These are phyloP conservation scores for Coracopsis vasa DNA, from an alignment of 2,113 vertebrate species.

Conservation along the genomic window DNA sequence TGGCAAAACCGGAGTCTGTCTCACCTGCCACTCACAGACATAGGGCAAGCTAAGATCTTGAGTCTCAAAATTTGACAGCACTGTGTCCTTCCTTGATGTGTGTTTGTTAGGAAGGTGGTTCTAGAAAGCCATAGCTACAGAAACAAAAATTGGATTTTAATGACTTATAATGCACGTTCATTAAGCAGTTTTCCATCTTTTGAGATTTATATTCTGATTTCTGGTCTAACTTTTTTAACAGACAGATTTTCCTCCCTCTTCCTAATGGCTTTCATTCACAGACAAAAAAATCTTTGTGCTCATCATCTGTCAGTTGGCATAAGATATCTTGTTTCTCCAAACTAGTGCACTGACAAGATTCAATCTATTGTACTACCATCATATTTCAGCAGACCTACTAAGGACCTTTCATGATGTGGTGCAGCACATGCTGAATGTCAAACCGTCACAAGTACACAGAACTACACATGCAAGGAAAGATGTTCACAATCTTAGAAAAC, in stretches of 20 bases:
- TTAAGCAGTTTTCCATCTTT: background rate
- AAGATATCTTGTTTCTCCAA: background rate
- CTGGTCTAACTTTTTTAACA: background rate
- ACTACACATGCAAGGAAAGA: background rate
- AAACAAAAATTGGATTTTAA: background rate
- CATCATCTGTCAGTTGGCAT: background rate
- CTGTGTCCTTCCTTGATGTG: background rate
- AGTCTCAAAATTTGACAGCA: background rate
- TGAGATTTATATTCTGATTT: background rate
- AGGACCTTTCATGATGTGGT: background rate
- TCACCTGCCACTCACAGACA: background rate
- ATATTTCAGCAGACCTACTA: background rate
- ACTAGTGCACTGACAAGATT: background rate
- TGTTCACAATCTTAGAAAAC: background rate
- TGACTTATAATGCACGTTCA: background rate
- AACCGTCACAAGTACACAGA: background rate
- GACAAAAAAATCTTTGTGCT: background rate
- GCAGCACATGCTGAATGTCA: background rate
- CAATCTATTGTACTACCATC: background rate
- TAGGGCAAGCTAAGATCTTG: rapidly evolving
- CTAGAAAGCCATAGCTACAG: background rate
- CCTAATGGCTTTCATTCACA: background rate
- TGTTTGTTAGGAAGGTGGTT: background rate
- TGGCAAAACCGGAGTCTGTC: background rate
- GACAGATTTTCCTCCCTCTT: background rate